Conservation (phyloP, 2,113 vertebrate genomes). For the Halcyon malimbica region DNA sequence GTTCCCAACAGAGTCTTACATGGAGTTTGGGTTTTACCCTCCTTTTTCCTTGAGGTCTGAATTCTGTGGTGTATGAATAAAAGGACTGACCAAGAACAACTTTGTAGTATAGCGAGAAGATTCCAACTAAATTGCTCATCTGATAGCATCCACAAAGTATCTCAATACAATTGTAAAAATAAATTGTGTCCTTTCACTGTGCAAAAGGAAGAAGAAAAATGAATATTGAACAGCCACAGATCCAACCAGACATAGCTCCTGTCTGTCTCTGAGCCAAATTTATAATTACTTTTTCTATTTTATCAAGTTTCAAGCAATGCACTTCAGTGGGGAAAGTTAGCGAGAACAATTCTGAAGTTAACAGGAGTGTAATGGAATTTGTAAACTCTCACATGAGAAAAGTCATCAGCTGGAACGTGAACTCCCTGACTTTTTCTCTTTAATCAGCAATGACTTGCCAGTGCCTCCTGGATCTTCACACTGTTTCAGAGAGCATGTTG, state of each 20-base stretch:
- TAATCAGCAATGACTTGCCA: background rate
- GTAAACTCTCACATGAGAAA: background rate
- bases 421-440: background rate
- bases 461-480: background rate
- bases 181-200: background rate
- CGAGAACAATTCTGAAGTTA: conserved; percentile 6
- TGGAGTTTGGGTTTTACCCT: background rate
- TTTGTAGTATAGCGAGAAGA: background rate
- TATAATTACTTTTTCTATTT: conserved; percentile 55
- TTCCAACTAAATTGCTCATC: background rate
- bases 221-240: conserved; percentile 12
- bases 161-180: conserved; percentile 9
- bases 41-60: background rate
- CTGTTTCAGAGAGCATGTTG: background rate
- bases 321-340: conserved; percentile 7
- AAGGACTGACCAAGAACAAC: background rate
- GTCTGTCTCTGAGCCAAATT: conserved; percentile 11
- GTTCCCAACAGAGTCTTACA: background rate
- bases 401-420: conserved; percentile 28
- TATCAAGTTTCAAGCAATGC: conserved; percentile 16
- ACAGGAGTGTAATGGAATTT: conserved; percentile 11
- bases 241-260: background rate
- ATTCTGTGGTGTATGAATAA: background rate
- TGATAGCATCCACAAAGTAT: background rate
- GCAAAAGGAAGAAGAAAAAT: conserved; percentile 15